A percentile compares a stretch with the other conserved stretches of the same genome.
Evolutionary conservation across 2,888 invertebrate species (phyloP).

Genomic region (Caenorhabditis doughertyi): DNA sequence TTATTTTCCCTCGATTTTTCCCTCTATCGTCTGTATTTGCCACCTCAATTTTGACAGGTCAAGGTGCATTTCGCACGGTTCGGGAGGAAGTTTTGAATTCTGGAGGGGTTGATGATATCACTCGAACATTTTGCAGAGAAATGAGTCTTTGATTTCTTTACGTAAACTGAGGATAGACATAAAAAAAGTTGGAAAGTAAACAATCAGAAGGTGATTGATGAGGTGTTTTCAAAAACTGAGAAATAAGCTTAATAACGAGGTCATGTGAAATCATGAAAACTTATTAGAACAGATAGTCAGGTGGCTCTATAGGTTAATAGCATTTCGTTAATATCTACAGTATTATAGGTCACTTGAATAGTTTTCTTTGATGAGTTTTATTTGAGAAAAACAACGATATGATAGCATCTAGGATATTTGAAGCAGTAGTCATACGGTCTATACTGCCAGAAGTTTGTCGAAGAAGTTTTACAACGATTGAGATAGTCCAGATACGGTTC

Average conservation of each 20-base stretch:
- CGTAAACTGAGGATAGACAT: background rate
- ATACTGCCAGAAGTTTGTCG: too few species aligned
- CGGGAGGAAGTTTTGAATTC: background rate
- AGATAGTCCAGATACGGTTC: too few species aligned
- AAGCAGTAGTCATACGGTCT: too few species aligned
- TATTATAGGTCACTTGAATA: too few species aligned
- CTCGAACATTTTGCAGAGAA: background rate
- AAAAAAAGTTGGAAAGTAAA: conserved; percentile 12
- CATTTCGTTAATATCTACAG: too few species aligned
- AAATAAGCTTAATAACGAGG: background rate
- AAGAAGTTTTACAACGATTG: too few species aligned
- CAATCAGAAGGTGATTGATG: background rate
- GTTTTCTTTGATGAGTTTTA: too few species aligned
- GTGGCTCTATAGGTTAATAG: too few species aligned
- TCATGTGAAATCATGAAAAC: too few species aligned
- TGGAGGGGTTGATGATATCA: conserved; percentile 1
- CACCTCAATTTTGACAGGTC: conserved; percentile 26
- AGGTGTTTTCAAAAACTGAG: background rate
- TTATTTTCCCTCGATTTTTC: background rate
- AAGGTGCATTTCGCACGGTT: conserved; percentile 28
- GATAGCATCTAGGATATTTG: too few species aligned
- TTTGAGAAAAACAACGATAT: too few species aligned
- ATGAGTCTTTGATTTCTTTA: conserved; percentile 25
- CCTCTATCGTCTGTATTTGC: conserved; percentile 9
- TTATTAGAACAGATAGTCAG: too few species aligned